Evolutionary conservation across 2,113 vertebrate species (phyloP).

Genomic region (Thamnaconus septentrionalis): DNA sequence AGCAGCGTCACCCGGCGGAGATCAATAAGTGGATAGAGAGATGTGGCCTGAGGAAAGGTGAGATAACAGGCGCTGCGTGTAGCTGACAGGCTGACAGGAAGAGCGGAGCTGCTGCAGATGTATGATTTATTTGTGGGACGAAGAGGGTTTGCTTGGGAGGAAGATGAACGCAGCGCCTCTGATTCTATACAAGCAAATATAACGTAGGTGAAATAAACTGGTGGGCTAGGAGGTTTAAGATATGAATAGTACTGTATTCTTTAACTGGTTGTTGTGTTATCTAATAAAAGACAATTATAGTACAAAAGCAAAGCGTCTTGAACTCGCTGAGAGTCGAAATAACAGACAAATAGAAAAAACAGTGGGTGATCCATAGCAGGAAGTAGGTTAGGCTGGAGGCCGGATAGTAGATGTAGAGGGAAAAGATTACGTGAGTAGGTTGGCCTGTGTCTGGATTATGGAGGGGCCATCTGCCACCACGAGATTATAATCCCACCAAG

Average conservation of each 20-base stretch:
- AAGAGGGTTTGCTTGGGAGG: too few relatives aligned
- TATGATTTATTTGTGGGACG: background rate
- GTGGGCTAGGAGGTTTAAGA: too few relatives aligned
- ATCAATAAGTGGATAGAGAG: slow-evolving; percentile 66
- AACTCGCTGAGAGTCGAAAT: background rate
- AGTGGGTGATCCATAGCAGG: slow-evolving; percentile 16
- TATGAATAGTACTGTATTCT: too few relatives aligned
- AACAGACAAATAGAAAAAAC: slow-evolving; percentile 9
- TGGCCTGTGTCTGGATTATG: slow-evolving; percentile 60
- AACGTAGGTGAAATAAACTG: too few relatives aligned
- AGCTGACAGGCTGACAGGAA: slow-evolving; percentile 6
- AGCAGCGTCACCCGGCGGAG: slow-evolving; percentile 56
- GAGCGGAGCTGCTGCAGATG: slow-evolving; percentile 35
- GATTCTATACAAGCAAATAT: too few relatives aligned
- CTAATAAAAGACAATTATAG: too few relatives aligned
- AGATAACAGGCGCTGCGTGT: slow-evolving; percentile 31
- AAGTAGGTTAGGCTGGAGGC: slow-evolving; percentile 15
- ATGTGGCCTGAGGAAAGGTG: slow-evolving; percentile 36
- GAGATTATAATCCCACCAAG: slow-evolving; percentile 64
- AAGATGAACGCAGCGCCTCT: too few relatives aligned
- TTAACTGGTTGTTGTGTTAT: too few relatives aligned
- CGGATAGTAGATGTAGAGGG: slow-evolving; percentile 25
- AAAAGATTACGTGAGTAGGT: slow-evolving; percentile 64
- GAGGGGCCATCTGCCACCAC: slow-evolving; percentile 68
- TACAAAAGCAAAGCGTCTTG: background rate